Percentiles rank a stretch among this genome's conserved stretches.
Evolutionary conservation across 2,797 vertebrate genomes (phyloP).

Genomic region (Arnoldichthys spilopterus): DNA sequence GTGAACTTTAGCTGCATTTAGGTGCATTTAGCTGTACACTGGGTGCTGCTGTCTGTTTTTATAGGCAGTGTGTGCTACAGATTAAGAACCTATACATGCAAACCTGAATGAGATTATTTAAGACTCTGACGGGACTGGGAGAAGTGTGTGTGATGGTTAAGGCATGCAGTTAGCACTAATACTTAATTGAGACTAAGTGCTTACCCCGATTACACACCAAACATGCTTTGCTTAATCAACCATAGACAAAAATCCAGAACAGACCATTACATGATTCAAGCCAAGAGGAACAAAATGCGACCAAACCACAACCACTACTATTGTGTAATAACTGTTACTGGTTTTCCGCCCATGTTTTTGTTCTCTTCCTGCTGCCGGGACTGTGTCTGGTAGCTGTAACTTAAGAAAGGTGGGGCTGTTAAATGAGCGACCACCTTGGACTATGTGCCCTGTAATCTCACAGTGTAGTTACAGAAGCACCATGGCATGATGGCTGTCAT

Average conservation of each 20-base stretch:
- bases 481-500: background rate
- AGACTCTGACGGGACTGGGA: no score
- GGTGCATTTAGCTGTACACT: no score
- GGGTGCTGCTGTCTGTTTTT: no score
- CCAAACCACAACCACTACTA: background rate
- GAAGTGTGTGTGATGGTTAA: no score
- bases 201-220: no score
- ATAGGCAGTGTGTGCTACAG: no score
- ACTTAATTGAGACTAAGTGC: no score
- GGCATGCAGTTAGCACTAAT: no score
- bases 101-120: no score
- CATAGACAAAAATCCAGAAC: background rate
- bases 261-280: background rate
- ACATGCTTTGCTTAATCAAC: no score
- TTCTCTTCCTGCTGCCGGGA: slow-evolving; percentile 11
- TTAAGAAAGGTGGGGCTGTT: slow-evolving; percentile 10
- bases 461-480: slow-evolving; percentile 39
- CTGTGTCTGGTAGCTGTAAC: slow-evolving; percentile 22
- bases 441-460: slow-evolving; percentile 59
- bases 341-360: background rate
- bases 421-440: slow-evolving; percentile 4
- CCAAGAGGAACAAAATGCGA: background rate
- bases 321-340: slow-evolving; percentile 1
- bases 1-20: no score
- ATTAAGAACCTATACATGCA: no score